Evolutionary conservation across 1,140 invertebrate species (phyloP).

Genomic region (Apis dorsata): DNA sequence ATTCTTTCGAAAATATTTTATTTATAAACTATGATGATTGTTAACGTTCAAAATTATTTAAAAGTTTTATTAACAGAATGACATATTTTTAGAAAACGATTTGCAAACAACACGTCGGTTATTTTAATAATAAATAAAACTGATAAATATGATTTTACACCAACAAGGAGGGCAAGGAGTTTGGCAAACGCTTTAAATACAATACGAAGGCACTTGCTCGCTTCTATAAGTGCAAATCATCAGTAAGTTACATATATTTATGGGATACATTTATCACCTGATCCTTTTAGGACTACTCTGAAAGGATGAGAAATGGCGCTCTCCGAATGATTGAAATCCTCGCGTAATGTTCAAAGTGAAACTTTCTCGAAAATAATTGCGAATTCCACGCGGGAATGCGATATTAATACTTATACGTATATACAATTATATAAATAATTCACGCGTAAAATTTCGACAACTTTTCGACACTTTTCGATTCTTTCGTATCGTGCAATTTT

Average conservation of each 20-base stretch:
- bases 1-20: too few species aligned
- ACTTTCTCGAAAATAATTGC: conserved; percentile 32
- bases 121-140: background rate
- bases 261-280: conserved; percentile 36
- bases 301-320: conserved; percentile 43
- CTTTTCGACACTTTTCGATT: background rate
- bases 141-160: background rate
- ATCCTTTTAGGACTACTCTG: conserved; percentile 44
- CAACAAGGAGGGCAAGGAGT: background rate
- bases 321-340: conserved; percentile 43
- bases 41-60: background rate
- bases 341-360: conserved; percentile 24
- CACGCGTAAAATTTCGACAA: background rate
- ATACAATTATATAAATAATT: conserved; percentile 1
- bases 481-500: background rate
- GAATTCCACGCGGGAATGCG: background rate
- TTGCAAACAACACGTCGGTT: background rate
- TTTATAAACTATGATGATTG: too few species aligned
- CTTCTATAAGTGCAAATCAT: conserved; percentile 34
- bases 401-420: background rate
- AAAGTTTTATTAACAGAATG: background rate
- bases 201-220: background rate
- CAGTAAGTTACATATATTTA: conserved; percentile 44
- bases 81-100: background rate
- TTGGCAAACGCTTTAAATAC: conserved; percentile 21